A percentile compares a stretch with the other conserved stretches of the same genome.
These are phyloP conservation scores for Drosophila sordidapex DNA, from an alignment of 2,888 invertebrate species.

Conservation along the genomic window DNA sequence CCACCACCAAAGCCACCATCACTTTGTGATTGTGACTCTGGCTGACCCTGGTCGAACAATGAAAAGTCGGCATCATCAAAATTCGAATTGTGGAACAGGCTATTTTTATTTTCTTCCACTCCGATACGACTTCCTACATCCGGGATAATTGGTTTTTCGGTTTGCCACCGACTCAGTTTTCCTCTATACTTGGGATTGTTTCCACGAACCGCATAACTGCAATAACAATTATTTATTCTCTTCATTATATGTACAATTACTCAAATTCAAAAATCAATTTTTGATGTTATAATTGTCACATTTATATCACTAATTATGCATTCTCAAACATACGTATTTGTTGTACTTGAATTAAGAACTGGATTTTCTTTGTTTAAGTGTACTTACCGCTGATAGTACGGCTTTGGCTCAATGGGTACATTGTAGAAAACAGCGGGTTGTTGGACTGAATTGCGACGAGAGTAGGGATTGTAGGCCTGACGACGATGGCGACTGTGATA, in stretches of 20 bases:
- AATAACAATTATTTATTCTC: neutral
- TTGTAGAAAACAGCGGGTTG: constrained; percentile 8
- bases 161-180: constrained; percentile 29
- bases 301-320: neutral
- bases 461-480: constrained; percentile 40
- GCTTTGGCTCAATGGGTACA: constrained; percentile 17
- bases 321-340: neutral
- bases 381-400: constrained; percentile 27
- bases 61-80: constrained; percentile 64
- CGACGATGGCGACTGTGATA: constrained; percentile 76
- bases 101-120: constrained; percentile 21
- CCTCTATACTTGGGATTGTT: constrained; percentile 45
- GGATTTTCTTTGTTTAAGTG: neutral
- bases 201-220: constrained; percentile 45
- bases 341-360: neutral
- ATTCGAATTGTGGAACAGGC: constrained; percentile 69
- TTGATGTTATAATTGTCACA: neutral
- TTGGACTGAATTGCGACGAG: neutral
- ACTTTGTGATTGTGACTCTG: neutral
- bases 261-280: too few relatives aligned
- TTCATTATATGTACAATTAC: too few relatives aligned
- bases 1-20: neutral
- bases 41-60: constrained; percentile 22
- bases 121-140: constrained; percentile 48
- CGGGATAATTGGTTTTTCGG: neutral